A percentile compares a stretch with the other conserved stretches of the same genome.
Evolutionary conservation across 2,797 vertebrate species (phyloP).

Genomic region (Champsocephalus esox): DNA sequence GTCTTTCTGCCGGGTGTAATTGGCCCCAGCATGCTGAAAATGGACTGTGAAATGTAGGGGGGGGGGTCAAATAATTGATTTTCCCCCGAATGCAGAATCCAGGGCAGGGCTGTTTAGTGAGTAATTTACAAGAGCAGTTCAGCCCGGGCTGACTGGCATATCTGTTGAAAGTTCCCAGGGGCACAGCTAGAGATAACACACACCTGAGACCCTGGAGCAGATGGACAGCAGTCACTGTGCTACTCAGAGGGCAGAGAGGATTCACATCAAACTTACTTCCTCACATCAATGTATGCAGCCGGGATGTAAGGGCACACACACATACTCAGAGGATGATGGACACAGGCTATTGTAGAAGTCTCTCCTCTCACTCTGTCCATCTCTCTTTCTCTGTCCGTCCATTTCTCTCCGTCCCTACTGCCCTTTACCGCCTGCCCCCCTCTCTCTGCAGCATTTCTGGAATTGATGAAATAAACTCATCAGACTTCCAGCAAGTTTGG

Average conservation of each 20-base stretch:
- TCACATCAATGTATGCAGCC: slow-evolving; percentile 61
- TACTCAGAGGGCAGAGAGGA: slow-evolving; percentile 73
- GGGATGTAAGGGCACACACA: slow-evolving; percentile 27
- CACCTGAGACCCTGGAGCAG: slow-evolving; percentile 84
- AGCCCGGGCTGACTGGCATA: slow-evolving; percentile 78
- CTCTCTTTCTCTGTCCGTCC: not conserved
- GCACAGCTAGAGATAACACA: slow-evolving; percentile 78
- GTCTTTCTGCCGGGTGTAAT: slow-evolving; percentile 85
- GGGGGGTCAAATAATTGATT: slow-evolving; percentile 88
- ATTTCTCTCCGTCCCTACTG: not conserved
- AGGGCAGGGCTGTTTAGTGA: slow-evolving; percentile 84
- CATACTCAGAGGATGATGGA: slow-evolving; percentile 60
- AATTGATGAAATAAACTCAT: slow-evolving; percentile 84
- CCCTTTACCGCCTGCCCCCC: slow-evolving; percentile 14
- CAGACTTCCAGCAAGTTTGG: slow-evolving; percentile 82
- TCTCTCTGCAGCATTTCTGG: slow-evolving; percentile 69
- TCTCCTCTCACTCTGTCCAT: slow-evolving; percentile 52
- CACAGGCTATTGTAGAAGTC: slow-evolving; percentile 72
- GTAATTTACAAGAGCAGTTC: slow-evolving; percentile 84
- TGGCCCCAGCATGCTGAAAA: slow-evolving; percentile 87
- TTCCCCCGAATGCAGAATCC: slow-evolving; percentile 82
- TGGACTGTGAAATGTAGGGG: slow-evolving; percentile 86
- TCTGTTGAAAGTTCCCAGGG: slow-evolving; percentile 83
- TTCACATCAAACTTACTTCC: slow-evolving; percentile 74
- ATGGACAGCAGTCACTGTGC: slow-evolving; percentile 75